phyloP scores from a whole-genome alignment of 2,113 vertebrate species.

The Jacana jacana region DNA sequence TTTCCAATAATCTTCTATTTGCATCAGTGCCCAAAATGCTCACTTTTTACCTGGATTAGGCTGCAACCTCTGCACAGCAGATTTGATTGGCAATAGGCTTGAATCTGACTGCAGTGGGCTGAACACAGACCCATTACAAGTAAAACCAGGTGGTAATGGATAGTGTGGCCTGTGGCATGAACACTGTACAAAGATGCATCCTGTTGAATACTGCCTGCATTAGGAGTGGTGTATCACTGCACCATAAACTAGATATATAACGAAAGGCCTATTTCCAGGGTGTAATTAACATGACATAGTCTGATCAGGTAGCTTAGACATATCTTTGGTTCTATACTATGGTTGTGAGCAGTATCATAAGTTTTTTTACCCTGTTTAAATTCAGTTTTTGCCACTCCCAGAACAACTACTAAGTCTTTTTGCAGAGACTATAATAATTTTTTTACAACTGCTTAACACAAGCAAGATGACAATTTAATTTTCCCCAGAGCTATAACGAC shows the following conservation, averaged over 20 bases:
- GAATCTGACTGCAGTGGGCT: background rate
- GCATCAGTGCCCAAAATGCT: background rate
- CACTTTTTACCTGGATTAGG: background rate
- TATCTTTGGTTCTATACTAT: background rate
- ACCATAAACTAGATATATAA: background rate
- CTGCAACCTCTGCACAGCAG: background rate
- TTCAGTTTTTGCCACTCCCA: background rate
- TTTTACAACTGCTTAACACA: background rate
- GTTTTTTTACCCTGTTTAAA: background rate
- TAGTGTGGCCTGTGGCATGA: background rate
- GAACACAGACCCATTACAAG: background rate
- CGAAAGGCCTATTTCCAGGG: background rate
- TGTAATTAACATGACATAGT: background rate
- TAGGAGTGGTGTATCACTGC: background rate
- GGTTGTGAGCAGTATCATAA: background rate
- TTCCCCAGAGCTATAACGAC: background rate
- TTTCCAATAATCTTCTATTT: background rate
- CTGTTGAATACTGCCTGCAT: background rate
- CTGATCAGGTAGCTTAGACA: background rate
- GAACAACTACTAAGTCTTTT: background rate
- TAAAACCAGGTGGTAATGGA: background rate
- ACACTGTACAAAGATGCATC: background rate
- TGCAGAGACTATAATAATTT: background rate
- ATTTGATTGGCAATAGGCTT: background rate
- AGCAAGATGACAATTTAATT: background rate